Base-by-base conservation (phyloP, 2,888 invertebrate species). In the Coenonympha glycerion region DNA sequence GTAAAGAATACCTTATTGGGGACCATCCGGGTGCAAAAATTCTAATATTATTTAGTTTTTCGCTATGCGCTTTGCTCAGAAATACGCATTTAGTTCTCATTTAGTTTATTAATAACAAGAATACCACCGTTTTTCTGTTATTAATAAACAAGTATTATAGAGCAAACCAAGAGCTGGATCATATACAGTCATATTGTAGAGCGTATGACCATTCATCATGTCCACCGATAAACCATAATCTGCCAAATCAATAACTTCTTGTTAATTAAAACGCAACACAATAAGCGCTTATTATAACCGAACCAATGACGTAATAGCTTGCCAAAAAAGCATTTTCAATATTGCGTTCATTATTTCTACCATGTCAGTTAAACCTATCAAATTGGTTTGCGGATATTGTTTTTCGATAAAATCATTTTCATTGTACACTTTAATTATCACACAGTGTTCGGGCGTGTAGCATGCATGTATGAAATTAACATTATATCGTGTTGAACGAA, bases 401-500 rank as follows among this genome's bases (percentile, higher is more conserved):
- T 65, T 63, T 57, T 58, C 64, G 63, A 66, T 71, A 69, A 61
- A 65, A 65, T 63, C 55, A 61, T 66, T 66, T n/a, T 60, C 53
- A 65, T 63, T 71, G 64, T 66, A 60, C 65, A 60, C 60, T 63
- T 69, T 69, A 71, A 71, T 73, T 71, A 70, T 63, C 63, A 59
- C 59, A 66, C 58, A 58, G 47, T 56, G 54, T 59, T 54, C 55
- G 50, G 55, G 56, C 48, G 42, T 45, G 57, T 47, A 50, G 53
- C 55, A 53, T 55, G 52, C 51, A 22, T 57, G 56, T 55, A 53
- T 42, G 24, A 41, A 51, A 58, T 58, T 58, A 59, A 53, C 52
- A 42, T 54, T 51, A 51, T 56, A 45, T 39, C 37, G 5, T 42
- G 51, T 41, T 41, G 13, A 31, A 34, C 47, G 16, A 31, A 34